Evolutionary conservation across 2,797 vertebrate species (phyloP).

Genomic region (Anniella stebbinsi): DNA sequence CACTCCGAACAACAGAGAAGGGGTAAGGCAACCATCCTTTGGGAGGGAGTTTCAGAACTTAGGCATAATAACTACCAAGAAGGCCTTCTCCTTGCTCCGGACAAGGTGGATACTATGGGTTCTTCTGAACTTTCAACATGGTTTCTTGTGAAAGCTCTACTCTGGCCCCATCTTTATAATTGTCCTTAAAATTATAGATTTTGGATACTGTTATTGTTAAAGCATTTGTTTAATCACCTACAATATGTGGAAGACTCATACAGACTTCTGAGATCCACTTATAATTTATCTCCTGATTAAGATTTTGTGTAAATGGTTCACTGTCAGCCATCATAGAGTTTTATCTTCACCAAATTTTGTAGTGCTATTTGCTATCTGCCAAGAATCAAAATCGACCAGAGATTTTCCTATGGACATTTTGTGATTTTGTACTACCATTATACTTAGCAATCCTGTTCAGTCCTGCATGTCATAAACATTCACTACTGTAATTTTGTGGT

Average conservation of each 20-base stretch:
- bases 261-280: neutral
- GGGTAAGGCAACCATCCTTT: neutral
- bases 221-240: neutral
- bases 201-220: neutral
- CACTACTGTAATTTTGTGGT: neutral
- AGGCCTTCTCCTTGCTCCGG: neutral
- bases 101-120: neutral
- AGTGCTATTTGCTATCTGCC: neutral
- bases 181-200: neutral
- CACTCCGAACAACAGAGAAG: neutral
- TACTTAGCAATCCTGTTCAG: neutral
- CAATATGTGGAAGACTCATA: neutral
- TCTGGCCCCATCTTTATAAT: neutral
- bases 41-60: neutral
- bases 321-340: neutral
- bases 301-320: neutral
- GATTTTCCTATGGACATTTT: neutral
- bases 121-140: neutral
- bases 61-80: too few relatives aligned
- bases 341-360: too few relatives aligned
- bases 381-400: neutral
- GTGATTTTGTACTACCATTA: neutral
- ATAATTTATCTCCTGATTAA: neutral
- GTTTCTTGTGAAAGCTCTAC: neutral
- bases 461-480: neutral